These are phyloP conservation scores for Eira barbara DNA, from an alignment of 2,113 vertebrate genomes.

Conservation along the genomic window DNA sequence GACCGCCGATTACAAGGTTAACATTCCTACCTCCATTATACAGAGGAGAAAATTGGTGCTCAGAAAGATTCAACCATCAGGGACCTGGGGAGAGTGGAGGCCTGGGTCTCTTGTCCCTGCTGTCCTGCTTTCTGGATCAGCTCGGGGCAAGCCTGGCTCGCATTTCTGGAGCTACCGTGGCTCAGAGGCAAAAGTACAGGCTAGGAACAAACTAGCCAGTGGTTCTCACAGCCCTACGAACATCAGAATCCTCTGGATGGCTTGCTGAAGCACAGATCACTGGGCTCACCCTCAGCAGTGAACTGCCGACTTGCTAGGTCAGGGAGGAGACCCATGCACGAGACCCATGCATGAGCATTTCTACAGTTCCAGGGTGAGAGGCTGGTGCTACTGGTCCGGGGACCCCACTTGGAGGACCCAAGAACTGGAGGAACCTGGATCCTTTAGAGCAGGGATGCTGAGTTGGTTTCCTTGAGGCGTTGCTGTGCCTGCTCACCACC, in stretches of 20 bases:
- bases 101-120: rapidly evolving
- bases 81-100: neutral
- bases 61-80: rapidly evolving
- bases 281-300: neutral
- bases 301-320: neutral
- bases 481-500: rapidly evolving
- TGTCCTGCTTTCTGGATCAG: neutral
- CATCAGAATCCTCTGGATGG: rapidly evolving
- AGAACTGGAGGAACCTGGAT: rapidly evolving
- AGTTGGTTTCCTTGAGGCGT: rapidly evolving
- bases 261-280: rapidly evolving
- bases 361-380: rapidly evolving
- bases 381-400: neutral
- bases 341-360: neutral
- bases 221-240: rapidly evolving
- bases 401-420: neutral
- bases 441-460: rapidly evolving
- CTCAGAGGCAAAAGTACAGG: neutral
- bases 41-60: neutral
- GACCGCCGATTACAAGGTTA: neutral
- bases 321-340: neutral
- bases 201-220: rapidly evolving
- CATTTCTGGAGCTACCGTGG: neutral
- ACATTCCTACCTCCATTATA: neutral
- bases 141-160: neutral